phyloP scores from a whole-genome alignment of 2,888 invertebrate genomes.

The Coenonympha arcania region DNA sequence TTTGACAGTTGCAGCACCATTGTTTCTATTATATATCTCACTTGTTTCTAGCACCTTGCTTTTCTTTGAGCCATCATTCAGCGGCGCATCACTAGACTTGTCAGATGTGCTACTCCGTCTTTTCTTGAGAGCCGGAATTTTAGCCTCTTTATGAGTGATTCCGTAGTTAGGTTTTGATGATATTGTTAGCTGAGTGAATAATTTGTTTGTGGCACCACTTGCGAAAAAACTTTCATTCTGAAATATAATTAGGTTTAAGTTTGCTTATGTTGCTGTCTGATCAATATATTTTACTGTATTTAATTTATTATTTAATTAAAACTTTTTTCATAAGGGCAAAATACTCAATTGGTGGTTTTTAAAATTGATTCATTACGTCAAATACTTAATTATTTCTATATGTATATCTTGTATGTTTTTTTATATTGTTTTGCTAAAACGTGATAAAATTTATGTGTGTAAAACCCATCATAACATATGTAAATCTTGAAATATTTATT shows the following conservation, averaged over 20 bases:
- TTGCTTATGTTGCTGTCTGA: too few species aligned
- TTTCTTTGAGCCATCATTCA: constrained; percentile 55
- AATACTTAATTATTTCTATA: too few species aligned
- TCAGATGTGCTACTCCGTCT: constrained; percentile 67
- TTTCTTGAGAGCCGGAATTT: constrained; percentile 60
- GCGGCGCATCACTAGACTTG: constrained; percentile 57
- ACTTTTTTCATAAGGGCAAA: too few species aligned
- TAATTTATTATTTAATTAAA: too few species aligned
- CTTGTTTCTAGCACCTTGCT: constrained; percentile 54
- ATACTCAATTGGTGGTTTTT: too few species aligned
- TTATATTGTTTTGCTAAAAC: too few species aligned
- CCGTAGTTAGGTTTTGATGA: constrained; percentile 54
- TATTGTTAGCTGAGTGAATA: constrained; percentile 66
- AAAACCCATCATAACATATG: too few species aligned
- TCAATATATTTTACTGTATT: too few species aligned
- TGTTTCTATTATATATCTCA: constrained; percentile 59
- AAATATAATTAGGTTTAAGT: constrained; percentile 33
- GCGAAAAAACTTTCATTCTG: constrained; percentile 63
- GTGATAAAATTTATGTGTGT: too few species aligned
- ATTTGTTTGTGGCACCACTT: constrained; percentile 59
- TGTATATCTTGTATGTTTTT: too few species aligned
- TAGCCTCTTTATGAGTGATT: constrained; percentile 53
- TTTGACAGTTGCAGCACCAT: constrained; percentile 45
- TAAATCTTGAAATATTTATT: too few species aligned
- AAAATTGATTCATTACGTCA: too few species aligned